These are phyloP conservation scores for Labroides dimidiatus DNA, from an alignment of 2,797 vertebrate species.

Conservation along the genomic window DNA sequence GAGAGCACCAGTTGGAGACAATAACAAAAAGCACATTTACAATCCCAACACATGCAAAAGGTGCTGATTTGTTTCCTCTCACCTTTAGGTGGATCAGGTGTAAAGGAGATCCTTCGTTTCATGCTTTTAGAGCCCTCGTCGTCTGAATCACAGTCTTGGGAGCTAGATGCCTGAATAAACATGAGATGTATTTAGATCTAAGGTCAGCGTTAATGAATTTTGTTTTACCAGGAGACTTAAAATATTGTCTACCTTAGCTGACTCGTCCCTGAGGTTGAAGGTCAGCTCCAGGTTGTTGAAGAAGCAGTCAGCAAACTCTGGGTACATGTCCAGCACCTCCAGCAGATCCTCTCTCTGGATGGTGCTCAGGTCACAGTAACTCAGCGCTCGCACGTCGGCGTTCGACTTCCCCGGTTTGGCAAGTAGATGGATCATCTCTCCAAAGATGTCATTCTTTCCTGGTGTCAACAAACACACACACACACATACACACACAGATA, in stretches of 20 bases:
- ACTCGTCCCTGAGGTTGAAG: constrained; percentile 96
- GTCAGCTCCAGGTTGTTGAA: constrained; percentile 97
- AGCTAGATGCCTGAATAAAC: constrained; percentile 82
- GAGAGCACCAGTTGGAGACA: constrained; percentile 35
- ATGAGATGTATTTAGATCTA: neutral
- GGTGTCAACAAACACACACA: constrained; percentile 52
- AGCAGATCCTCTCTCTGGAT: constrained; percentile 96
- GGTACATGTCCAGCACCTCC: constrained; percentile 99
- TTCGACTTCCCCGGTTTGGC: constrained; percentile 97
- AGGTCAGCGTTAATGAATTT: neutral
- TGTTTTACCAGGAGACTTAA: neutral
- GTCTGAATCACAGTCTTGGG: constrained; percentile 86
- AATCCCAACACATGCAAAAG: constrained; percentile 7
- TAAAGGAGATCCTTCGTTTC: constrained; percentile 93
- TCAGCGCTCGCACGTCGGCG: constrained; percentile 96
- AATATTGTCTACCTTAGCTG: constrained; percentile 83
- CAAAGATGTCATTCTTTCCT: constrained; percentile 99
- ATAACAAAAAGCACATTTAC: constrained; percentile 52
- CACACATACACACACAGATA: constrained; percentile 34
- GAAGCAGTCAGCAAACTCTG: constrained; percentile 97
- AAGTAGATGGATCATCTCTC: constrained; percentile 97
- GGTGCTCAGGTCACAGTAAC: constrained; percentile 98
- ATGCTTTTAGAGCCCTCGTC: constrained; percentile 85
- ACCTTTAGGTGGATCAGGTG: constrained; percentile 90
- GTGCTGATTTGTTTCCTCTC: constrained; percentile 58